phyloP scores from a whole-genome alignment of 2,797 vertebrate species.

The Novumbra hubbsi region DNA sequence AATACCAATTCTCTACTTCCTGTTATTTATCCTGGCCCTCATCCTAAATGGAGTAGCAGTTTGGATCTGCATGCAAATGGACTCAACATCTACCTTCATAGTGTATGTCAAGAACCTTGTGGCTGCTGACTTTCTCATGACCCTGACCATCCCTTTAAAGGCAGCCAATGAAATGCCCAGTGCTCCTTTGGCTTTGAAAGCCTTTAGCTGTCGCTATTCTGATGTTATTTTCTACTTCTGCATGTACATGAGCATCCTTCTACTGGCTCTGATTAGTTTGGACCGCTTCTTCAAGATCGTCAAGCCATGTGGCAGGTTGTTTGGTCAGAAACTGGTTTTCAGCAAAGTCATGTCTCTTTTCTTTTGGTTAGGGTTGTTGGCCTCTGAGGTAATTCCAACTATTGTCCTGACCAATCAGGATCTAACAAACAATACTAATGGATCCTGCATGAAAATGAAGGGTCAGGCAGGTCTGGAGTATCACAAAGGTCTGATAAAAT shows the following conservation, averaged over 20 bases:
- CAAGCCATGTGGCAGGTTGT: constrained; percentile 75
- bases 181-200: constrained; percentile 51
- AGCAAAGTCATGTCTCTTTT: constrained; percentile 73
- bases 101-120: constrained; percentile 90
- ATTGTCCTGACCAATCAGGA: constrained; percentile 73
- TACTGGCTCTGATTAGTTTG: constrained; percentile 84
- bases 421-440: constrained; percentile 43
- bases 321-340: constrained; percentile 77
- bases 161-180: constrained; percentile 63
- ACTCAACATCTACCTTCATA: constrained; percentile 83
- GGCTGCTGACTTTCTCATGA: constrained; percentile 76
- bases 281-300: constrained; percentile 90
- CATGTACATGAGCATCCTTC: constrained; percentile 82
- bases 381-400: constrained; percentile 73
- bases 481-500: constrained; percentile 66
- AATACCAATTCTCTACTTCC: not conserved
- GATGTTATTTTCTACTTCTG: constrained; percentile 77
- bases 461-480: constrained; percentile 65
- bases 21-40: constrained; percentile 77
- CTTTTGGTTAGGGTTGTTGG: constrained; percentile 70
- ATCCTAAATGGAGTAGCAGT: constrained; percentile 81
- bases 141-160: too few species aligned
- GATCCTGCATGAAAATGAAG: constrained; percentile 74
- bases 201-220: constrained; percentile 75
- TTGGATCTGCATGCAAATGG: constrained; percentile 87